Conservation (phyloP, 2,113 vertebrate genomes). For the Diphyllodes magnificus region DNA sequence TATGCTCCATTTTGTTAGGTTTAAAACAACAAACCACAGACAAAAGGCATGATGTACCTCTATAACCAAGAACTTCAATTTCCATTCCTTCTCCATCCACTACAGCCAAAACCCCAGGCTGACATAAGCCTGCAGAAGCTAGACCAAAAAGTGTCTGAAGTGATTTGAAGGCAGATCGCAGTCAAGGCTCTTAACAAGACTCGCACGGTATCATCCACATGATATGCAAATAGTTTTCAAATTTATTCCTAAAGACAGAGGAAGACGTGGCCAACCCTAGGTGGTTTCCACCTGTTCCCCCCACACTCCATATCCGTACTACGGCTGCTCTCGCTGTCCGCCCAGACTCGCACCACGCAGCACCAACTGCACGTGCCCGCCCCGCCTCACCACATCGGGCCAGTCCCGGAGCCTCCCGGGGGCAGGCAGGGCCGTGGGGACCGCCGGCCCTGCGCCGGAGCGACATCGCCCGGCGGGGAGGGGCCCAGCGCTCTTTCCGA, state of each 20-base stretch:
- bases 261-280: not conserved
- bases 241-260: not conserved
- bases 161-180: not conserved
- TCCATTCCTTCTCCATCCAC: not conserved
- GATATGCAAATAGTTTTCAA: accelerated
- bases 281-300: not conserved
- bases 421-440: not conserved
- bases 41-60: accelerated
- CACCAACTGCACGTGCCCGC: not conserved
- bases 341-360: not conserved
- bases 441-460: too few species aligned
- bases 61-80: not conserved
- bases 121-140: not conserved
- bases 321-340: not conserved
- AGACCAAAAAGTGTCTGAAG: not conserved
- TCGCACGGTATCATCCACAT: accelerated
- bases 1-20: not conserved
- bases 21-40: not conserved
- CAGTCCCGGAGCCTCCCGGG: not conserved
- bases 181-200: not conserved
- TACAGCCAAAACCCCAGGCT: not conserved
- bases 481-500: not conserved
- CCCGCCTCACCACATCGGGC: not conserved
- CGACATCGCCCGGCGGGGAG: too few species aligned
- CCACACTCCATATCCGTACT: accelerated